phyloP scores from a whole-genome alignment of 2,888 invertebrate genomes.

The Polyommatus iphigenia region DNA sequence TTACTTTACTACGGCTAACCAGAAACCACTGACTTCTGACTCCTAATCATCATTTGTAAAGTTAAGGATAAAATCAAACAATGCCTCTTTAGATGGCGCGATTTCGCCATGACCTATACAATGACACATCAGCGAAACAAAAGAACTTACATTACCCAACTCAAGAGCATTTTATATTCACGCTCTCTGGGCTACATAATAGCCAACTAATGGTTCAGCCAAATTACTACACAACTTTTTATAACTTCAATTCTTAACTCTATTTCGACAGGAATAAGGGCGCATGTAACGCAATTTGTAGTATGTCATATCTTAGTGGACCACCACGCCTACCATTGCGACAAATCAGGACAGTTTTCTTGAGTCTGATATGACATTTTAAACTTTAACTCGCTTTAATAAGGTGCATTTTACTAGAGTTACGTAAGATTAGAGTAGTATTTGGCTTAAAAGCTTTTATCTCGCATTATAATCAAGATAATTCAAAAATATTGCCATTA shows the following conservation, averaged over 20 bases:
- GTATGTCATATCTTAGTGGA: constrained; percentile 50
- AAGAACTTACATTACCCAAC: constrained; percentile 74
- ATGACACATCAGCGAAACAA: constrained; percentile 68
- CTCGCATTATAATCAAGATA: neutral
- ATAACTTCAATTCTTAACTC: constrained; percentile 37
- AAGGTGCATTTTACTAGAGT: neutral
- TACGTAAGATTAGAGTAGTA: neutral
- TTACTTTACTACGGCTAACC: neutral
- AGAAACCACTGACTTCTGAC: neutral
- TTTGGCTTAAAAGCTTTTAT: constrained; percentile 13
- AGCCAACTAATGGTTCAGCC: constrained; percentile 63
- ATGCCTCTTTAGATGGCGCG: constrained; percentile 21
- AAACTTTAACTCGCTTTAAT: neutral
- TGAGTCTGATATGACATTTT: constrained; percentile 37
- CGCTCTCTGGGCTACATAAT: constrained; percentile 63
- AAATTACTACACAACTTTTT: constrained; percentile 56
- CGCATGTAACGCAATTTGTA: constrained; percentile 29
- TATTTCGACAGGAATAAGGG: constrained; percentile 38
- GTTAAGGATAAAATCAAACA: constrained; percentile 21
- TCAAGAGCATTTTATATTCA: constrained; percentile 62
- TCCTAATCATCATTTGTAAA: neutral
- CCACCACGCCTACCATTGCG: constrained; percentile 72
- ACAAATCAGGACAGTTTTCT: constrained; percentile 72
- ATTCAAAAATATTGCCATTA: constrained; percentile 6
- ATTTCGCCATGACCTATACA: constrained; percentile 68